Base-by-base conservation (phyloP, 2,888 invertebrate genomes). In the Melolontha melolontha region DNA sequence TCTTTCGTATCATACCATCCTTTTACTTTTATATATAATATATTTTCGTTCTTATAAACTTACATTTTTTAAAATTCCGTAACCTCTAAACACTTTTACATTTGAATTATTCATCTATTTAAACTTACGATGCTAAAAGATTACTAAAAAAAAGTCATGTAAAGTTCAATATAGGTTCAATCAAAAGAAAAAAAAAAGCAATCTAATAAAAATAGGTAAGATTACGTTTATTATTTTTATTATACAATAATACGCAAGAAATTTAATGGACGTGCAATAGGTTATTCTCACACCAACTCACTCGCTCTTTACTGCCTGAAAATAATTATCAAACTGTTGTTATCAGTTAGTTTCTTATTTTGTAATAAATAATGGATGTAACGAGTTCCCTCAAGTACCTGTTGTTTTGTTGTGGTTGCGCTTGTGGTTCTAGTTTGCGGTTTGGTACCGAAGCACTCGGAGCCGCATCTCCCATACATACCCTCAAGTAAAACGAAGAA, bases 321-420 rank as follows among this genome's bases (percentile, higher is more conserved):
- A 67, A 67, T 67, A 67, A 67, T 67, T 67, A 67, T 67, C 67
- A 52, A 54, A 67, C 54, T 63, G 62, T 67, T 64, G 63, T 67
- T 67, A 67, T 67, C 67, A 67, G 64, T 68, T 55, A 51, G 57
- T 68, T 68, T 68, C 65, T 59, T 68, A 65, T 68, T 50, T 66
- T 69, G 68, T 63, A 71, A 73, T 73, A 73, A 72, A 73, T 71
- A 70, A 68, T 67, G 65, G 49, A 68, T 51, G 68, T 72, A 74
- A 71, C 70, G 71, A 74, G 74, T 71, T 63, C 55, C 51, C 17
- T 14, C 52, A 64, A 42, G 64, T 51, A 64, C 50, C 64, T 42
- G 52, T 52, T 52, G 64, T 57, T 57, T 52, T 52, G 64, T 57
- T 57, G 29, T 42, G 40, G 55, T 55, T 34, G 27, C 11, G n/a